Percentiles rank a stretch among this genome's conserved stretches.
Conservation (phyloP, 2,113 vertebrate species). For the Bubalus kerabau region DNA sequence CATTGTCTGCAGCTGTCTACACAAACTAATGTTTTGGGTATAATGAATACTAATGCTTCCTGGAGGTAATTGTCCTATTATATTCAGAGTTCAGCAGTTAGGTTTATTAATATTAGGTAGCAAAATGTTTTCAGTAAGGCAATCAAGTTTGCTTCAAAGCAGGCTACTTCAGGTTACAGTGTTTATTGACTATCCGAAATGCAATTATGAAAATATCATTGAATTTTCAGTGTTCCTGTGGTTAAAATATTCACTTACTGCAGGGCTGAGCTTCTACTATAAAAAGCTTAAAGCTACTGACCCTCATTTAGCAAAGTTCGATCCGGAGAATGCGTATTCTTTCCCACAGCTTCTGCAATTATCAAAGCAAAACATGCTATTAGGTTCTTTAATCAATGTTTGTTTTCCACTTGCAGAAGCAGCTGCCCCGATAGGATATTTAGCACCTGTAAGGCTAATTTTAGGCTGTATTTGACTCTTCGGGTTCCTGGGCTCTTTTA, state of each 20-base stretch:
- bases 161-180: slow-evolving; percentile 63
- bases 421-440: not conserved
- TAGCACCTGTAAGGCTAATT: slow-evolving; percentile 34
- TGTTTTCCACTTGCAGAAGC: slow-evolving; percentile 50
- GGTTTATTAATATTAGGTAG: slow-evolving; percentile 53
- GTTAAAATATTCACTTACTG: slow-evolving; percentile 64
- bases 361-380: slow-evolving; percentile 47
- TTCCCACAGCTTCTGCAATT: slow-evolving; percentile 61
- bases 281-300: slow-evolving; percentile 38
- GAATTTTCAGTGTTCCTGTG: slow-evolving; percentile 62
- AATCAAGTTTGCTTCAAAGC: slow-evolving; percentile 58
- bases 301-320: slow-evolving; percentile 63
- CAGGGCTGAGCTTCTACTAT: slow-evolving; percentile 39
- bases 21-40: slow-evolving; percentile 54
- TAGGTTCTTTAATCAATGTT: slow-evolving; percentile 66
- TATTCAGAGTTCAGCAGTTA: slow-evolving; percentile 58
- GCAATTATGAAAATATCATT: slow-evolving; percentile 67
- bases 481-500: not conserved
- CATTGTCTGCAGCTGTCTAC: slow-evolving; percentile 16
- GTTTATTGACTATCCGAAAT: slow-evolving; percentile 60
- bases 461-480: not conserved
- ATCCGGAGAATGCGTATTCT: slow-evolving; percentile 23
- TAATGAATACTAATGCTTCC: slow-evolving; percentile 57
- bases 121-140: slow-evolving; percentile 41
- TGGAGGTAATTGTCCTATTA: slow-evolving; percentile 52